phyloP scores from a whole-genome alignment of 2,888 invertebrate species.

The Vanessa cardui region DNA sequence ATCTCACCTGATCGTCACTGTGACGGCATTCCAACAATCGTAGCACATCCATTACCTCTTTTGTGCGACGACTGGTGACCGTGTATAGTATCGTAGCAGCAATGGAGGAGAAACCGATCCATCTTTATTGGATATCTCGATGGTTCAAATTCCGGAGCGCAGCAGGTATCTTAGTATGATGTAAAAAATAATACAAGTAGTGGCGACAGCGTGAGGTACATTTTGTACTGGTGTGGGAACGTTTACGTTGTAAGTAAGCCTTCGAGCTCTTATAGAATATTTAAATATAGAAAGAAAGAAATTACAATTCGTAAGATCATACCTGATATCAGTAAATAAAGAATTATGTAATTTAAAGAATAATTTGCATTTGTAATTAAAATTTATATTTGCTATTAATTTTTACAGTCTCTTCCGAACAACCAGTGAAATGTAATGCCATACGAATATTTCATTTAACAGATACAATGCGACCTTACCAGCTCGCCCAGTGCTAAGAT shows the following conservation, averaged over 20 bases:
- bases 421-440: too few species aligned
- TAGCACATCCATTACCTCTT: conserved; percentile 21
- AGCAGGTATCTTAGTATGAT: conserved; percentile 21
- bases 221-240: conserved; percentile 13
- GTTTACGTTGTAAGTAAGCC: conserved; percentile 1
- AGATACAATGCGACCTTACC: too few species aligned
- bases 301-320: too few species aligned
- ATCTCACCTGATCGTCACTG: conserved; percentile 18
- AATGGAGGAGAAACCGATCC: conserved; percentile 9
- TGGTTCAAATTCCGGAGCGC: conserved; percentile 21
- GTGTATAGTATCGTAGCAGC: neutral
- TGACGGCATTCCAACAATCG: conserved; percentile 7
- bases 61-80: neutral
- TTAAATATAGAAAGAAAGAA: too few species aligned
- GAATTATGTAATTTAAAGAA: too few species aligned
- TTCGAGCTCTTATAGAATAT: too few species aligned
- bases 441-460: too few species aligned
- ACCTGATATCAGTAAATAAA: too few species aligned
- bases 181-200: conserved; percentile 20
- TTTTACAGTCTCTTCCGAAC: too few species aligned
- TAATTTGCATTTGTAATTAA: too few species aligned
- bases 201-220: conserved; percentile 13
- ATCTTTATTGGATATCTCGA: neutral
- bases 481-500: too few species aligned
- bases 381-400: too few species aligned